A percentile compares a stretch with the other conserved stretches of the same genome.
phyloP scores from a whole-genome alignment of 2,797 vertebrate genomes.

The Todus mexicanus region DNA sequence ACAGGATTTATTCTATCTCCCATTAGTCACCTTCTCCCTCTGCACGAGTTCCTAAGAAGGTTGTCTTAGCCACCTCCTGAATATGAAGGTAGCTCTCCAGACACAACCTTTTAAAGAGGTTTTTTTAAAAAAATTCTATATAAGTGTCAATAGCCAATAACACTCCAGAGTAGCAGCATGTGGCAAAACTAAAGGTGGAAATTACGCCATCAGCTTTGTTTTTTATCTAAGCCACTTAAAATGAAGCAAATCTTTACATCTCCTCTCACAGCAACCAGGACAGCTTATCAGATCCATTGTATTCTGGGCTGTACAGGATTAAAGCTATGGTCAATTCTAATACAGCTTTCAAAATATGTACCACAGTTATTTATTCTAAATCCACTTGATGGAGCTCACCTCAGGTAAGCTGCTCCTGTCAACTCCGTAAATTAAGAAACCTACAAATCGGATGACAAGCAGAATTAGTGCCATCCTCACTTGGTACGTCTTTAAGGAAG shows the following conservation, averaged over 20 bases:
- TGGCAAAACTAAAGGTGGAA: background rate
- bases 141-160: background rate
- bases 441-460: background rate
- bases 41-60: background rate
- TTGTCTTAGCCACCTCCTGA: background rate
- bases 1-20: background rate
- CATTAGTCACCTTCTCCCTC: background rate
- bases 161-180: background rate
- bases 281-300: background rate
- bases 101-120: background rate
- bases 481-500: rapidly evolving
- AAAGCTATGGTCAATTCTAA: background rate
- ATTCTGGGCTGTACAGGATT: background rate
- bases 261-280: background rate
- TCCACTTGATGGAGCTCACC: background rate
- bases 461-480: background rate
- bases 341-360: background rate
- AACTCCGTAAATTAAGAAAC: background rate
- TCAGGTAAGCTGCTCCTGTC: background rate
- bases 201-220: background rate
- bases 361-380: background rate
- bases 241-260: background rate
- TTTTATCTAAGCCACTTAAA: background rate
- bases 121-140: background rate
- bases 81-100: background rate